These are phyloP conservation scores for Actinemys pallida DNA, from an alignment of 2,113 vertebrate genomes.

Conservation along the genomic window DNA sequence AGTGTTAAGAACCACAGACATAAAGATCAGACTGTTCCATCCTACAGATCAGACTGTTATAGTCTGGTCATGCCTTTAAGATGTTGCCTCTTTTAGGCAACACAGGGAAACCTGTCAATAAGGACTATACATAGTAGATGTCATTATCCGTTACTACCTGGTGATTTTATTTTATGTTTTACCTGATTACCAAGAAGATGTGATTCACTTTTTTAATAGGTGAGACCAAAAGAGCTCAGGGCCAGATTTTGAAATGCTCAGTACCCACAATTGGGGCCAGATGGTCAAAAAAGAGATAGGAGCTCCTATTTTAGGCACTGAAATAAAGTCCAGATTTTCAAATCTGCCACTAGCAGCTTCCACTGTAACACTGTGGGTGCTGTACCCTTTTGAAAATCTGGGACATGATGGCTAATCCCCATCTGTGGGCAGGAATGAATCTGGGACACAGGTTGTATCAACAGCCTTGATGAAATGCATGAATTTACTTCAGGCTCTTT, in stretches of 20 bases:
- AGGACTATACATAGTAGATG: neutral
- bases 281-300: neutral
- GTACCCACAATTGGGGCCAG: neutral
- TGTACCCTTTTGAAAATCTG: neutral
- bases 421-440: neutral
- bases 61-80: neutral
- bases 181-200: neutral
- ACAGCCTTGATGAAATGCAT: neutral
- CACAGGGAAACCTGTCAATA: neutral
- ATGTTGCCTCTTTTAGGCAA: neutral
- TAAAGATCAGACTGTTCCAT: neutral
- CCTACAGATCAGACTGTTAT: neutral
- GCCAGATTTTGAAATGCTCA: neutral
- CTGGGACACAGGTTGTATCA: neutral
- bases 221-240: neutral
- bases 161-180: neutral
- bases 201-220: constrained; percentile 10
- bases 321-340: neutral
- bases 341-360: neutral
- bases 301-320: neutral
- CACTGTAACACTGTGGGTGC: neutral
- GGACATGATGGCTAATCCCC: neutral
- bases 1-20: neutral
- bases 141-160: neutral
- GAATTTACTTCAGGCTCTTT: neutral